Percentiles rank a stretch among this genome's conserved stretches.
These are phyloP conservation scores for Rhizomys pruinosus DNA, from an alignment of 2,113 vertebrate species.

Conservation along the genomic window DNA sequence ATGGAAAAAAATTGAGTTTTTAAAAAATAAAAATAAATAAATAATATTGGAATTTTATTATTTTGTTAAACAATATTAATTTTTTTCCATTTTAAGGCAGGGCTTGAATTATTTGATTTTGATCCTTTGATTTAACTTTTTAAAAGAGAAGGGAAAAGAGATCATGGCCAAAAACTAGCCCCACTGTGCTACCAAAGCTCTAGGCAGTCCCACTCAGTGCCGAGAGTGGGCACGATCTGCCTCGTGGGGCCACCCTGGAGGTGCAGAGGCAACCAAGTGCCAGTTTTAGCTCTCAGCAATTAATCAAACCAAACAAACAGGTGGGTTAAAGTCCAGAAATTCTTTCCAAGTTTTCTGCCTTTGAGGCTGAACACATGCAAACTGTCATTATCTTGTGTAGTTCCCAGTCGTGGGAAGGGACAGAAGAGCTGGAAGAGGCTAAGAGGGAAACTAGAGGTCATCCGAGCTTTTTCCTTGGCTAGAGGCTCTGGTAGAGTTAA, in stretches of 20 bases:
- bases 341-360: slow-evolving; percentile 71
- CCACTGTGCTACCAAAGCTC: slow-evolving; percentile 68
- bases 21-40: too few species aligned
- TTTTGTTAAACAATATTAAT: too few species aligned
- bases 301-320: slow-evolving; percentile 70
- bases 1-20: too few species aligned
- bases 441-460: slow-evolving; percentile 59
- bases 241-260: slow-evolving; percentile 49
- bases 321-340: slow-evolving; percentile 72
- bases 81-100: too few species aligned
- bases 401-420: not conserved
- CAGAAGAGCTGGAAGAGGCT: slow-evolving; percentile 37
- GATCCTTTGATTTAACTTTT: too few species aligned
- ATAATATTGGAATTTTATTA: too few species aligned
- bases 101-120: too few species aligned
- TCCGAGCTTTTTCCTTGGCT: slow-evolving; percentile 69
- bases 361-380: slow-evolving; percentile 78
- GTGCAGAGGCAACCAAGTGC: slow-evolving; percentile 22
- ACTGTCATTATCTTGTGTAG: slow-evolving; percentile 75
- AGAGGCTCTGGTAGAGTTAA: slow-evolving; percentile 57
- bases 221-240: slow-evolving; percentile 39
- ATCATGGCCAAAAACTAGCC: not conserved
- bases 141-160: too few species aligned
- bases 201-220: slow-evolving; percentile 68
- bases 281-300: slow-evolving; percentile 66